Conservation (phyloP, 2,113 vertebrate species). For the Agapornis roseicollis region DNA sequence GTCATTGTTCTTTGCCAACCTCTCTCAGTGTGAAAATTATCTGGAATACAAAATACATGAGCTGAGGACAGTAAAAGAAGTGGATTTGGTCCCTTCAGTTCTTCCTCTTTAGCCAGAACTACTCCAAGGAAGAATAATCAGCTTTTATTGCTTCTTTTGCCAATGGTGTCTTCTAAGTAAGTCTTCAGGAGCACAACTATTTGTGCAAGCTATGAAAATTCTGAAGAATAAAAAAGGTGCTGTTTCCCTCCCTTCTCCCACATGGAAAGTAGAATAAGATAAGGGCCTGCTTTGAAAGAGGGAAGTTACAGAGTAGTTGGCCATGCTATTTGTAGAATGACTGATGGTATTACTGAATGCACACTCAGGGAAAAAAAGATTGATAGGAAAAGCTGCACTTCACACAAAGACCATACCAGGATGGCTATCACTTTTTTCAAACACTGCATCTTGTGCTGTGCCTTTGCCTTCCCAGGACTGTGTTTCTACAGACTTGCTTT, state of each 20-base stretch:
- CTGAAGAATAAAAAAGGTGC: background rate
- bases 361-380: background rate
- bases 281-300: background rate
- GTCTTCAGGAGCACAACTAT: background rate
- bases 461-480: background rate
- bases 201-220: background rate
- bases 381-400: background rate
- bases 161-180: background rate
- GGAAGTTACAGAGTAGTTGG: background rate
- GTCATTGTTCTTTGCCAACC: background rate
- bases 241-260: background rate
- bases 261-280: background rate
- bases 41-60: constrained; percentile 11
- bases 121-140: background rate
- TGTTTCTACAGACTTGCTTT: background rate
- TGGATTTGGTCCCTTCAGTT: background rate
- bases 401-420: background rate
- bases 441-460: background rate
- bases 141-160: background rate
- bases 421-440: background rate
- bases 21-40: constrained; percentile 21
- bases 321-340: background rate
- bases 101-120: background rate
- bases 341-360: background rate
- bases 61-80: background rate